These are phyloP conservation scores for Todiramphus chloris DNA, from an alignment of 2,113 vertebrate species.

Conservation along the genomic window DNA sequence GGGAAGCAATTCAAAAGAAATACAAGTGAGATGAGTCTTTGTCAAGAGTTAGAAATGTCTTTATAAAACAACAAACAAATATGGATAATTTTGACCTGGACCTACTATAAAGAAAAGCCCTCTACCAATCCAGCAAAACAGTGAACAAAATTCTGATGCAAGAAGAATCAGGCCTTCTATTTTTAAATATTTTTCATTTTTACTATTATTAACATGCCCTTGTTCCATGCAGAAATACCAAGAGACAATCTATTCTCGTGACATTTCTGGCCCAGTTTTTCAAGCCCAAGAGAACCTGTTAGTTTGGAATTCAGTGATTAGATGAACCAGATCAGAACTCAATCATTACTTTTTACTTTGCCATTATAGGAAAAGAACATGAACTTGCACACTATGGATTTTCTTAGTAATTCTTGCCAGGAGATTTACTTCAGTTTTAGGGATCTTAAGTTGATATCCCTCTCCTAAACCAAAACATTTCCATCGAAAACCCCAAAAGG, in stretches of 20 bases:
- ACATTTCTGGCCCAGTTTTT: constrained; percentile 44
- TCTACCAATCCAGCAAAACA: not conserved
- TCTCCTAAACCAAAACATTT: not conserved
- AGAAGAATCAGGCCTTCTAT: not conserved
- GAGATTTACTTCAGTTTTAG: not conserved
- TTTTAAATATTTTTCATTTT: constrained; percentile 47
- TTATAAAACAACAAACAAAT: not conserved
- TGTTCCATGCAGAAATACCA: constrained; percentile 21
- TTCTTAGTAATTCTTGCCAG: not conserved
- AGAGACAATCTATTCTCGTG: not conserved
- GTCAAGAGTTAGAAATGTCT: not conserved
- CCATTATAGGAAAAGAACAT: not conserved
- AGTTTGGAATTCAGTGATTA: constrained; percentile 8
- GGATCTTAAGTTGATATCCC: not conserved
- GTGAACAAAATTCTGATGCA: not conserved
- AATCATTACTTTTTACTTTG: not conserved
- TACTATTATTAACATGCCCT: constrained; percentile 13
- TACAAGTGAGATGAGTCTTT: not conserved
- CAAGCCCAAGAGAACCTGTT: not conserved
- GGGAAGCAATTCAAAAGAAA: not conserved
- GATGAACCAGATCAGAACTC: not conserved
- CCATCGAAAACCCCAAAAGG: not conserved
- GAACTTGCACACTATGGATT: not conserved
- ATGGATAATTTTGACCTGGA: not conserved
- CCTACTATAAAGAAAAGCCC: not conserved